A percentile compares a stretch with the other conserved stretches of the same genome.
Evolutionary conservation across 2,888 invertebrate genomes (phyloP).

Genomic region (Drosophila seclusa): DNA sequence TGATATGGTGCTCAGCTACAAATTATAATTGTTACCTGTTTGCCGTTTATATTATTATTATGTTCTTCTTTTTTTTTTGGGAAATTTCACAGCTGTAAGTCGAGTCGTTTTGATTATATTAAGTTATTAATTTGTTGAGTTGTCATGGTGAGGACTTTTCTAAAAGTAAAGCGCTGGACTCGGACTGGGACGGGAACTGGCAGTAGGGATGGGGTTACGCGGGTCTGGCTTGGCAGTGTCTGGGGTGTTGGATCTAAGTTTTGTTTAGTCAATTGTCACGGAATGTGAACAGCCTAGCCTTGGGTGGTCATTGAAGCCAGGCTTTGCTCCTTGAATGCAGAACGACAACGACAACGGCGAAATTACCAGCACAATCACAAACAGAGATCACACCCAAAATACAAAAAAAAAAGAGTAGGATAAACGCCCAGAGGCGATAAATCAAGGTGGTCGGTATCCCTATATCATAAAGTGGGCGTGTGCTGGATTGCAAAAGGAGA

Average conservation of each 20-base stretch:
- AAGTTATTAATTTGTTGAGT: slow-evolving; percentile 80
- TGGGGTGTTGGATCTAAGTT: slow-evolving; percentile 10
- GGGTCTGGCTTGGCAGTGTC: not conserved
- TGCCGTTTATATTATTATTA: slow-evolving; percentile 50
- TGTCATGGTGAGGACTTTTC: slow-evolving; percentile 68
- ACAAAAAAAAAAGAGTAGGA: not conserved
- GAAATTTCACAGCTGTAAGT: slow-evolving; percentile 77
- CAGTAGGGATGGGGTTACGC: not conserved
- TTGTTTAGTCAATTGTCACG: slow-evolving; percentile 59
- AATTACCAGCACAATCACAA: not conserved
- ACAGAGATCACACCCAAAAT: slow-evolving; percentile 9
- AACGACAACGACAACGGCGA: not conserved
- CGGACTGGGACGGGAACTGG: not conserved
- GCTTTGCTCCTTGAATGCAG: not conserved
- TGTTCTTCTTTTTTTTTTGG: slow-evolving; percentile 64
- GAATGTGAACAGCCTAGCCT: slow-evolving; percentile 18
- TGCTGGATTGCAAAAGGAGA: slow-evolving; percentile 8
- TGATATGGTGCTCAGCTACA: slow-evolving; percentile 63
- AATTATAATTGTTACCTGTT: slow-evolving; percentile 73
- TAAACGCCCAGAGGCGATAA: slow-evolving; percentile 48
- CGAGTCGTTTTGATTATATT: slow-evolving; percentile 76
- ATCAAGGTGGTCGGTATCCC: slow-evolving; percentile 34
- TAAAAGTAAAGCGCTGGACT: slow-evolving; percentile 9
- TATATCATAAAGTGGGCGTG: slow-evolving; percentile 54
- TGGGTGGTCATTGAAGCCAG: slow-evolving; percentile 1